Conservation (phyloP, 2,888 invertebrate species). For the Epiblema foenella region DNA sequence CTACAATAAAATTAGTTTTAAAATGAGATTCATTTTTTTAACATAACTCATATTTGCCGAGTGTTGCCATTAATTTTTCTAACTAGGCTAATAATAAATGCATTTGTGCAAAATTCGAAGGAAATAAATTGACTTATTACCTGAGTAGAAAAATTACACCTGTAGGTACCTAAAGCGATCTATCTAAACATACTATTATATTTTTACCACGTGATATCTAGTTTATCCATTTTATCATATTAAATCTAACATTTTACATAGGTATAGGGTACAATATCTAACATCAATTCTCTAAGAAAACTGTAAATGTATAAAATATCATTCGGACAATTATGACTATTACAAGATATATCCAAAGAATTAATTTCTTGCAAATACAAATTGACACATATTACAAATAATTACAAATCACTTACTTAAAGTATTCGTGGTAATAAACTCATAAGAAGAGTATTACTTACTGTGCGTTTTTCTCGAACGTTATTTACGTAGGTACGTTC, state of each 20-base stretch:
- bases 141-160: neutral
- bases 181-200: constrained; percentile 22
- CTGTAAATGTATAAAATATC: constrained; percentile 32
- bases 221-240: constrained; percentile 1
- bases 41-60: neutral
- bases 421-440: neutral
- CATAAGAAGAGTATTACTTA: neutral
- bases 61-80: neutral
- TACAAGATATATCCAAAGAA: constrained; percentile 23
- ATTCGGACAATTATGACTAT: constrained; percentile 3
- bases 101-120: constrained; percentile 28
- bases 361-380: constrained; percentile 38
- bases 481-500: neutral
- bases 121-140: constrained; percentile 4
- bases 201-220: constrained; percentile 22
- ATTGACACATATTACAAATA: constrained; percentile 45
- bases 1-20: neutral
- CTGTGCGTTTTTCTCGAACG: neutral
- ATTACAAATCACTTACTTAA: constrained; percentile 2
- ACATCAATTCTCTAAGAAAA: constrained; percentile 40
- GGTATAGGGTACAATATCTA: constrained; percentile 21
- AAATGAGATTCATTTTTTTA: constrained; percentile 8
- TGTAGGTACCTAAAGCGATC: neutral
- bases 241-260: constrained; percentile 33
- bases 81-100: constrained; percentile 10